Conservation (phyloP, 2,113 vertebrate genomes). For the Cyprinodon variegatus region DNA sequence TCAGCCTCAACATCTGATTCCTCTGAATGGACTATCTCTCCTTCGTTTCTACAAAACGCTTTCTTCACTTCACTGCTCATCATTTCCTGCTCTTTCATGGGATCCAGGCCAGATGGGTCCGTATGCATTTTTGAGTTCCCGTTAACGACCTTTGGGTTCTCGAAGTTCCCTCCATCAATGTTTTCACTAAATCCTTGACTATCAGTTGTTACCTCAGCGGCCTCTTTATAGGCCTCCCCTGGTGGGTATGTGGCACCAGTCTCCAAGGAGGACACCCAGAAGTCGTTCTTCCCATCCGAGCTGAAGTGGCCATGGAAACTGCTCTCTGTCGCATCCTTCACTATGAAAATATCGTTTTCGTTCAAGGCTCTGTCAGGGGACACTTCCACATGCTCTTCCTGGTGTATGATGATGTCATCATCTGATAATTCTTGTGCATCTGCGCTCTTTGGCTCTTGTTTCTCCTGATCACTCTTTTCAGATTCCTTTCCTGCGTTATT, state of each 20-base stretch:
- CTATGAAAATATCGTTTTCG: slow-evolving; percentile 39
- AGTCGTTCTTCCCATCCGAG: slow-evolving; percentile 54
- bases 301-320: slow-evolving; percentile 40
- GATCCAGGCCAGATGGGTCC: slow-evolving; percentile 2
- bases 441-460: slow-evolving; percentile 4
- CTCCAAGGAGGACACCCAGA: slow-evolving; percentile 65
- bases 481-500: slow-evolving; percentile 29
- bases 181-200: slow-evolving; percentile 43
- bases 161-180: slow-evolving; percentile 39
- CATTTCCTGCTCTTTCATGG: slow-evolving; percentile 32
- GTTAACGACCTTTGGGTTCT: slow-evolving; percentile 35
- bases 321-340: slow-evolving; percentile 37
- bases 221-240: slow-evolving; percentile 15
- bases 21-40: slow-evolving; percentile 60
- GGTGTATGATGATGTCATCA: not conserved
- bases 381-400: slow-evolving; percentile 19
- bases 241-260: slow-evolving; percentile 62
- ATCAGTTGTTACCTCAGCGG: slow-evolving; percentile 38
- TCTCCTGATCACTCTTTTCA: slow-evolving; percentile 11
- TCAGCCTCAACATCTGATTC: slow-evolving; percentile 74
- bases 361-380: slow-evolving; percentile 11
- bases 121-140: slow-evolving; percentile 39
- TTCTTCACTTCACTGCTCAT: slow-evolving; percentile 35
- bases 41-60: slow-evolving; percentile 25
- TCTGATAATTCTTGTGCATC: slow-evolving; percentile 5